These are phyloP conservation scores for Streptopelia turtur DNA, from an alignment of 2,797 vertebrate species.

Conservation along the genomic window DNA sequence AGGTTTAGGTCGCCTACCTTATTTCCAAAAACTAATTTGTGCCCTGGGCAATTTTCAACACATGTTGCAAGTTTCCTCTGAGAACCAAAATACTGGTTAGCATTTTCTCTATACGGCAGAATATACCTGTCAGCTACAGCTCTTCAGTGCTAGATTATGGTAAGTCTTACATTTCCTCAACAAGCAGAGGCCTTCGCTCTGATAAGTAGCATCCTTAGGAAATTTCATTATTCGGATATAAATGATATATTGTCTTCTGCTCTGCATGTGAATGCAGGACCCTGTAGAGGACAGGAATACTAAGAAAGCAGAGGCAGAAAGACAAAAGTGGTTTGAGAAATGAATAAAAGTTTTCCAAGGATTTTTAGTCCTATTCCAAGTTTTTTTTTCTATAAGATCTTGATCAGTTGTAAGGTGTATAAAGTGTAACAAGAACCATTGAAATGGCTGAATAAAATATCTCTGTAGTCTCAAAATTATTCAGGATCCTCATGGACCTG, in stretches of 20 bases:
- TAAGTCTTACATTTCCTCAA: background rate
- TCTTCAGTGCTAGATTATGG: background rate
- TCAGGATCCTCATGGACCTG: background rate
- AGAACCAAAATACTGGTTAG: background rate
- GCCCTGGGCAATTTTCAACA: background rate
- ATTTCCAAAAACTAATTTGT: background rate
- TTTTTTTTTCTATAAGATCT: background rate
- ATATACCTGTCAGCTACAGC: background rate
- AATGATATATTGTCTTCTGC: background rate
- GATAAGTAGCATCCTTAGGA: background rate
- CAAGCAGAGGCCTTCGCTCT: background rate
- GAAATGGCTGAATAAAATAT: background rate
- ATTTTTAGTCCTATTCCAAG: background rate
- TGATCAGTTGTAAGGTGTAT: background rate
- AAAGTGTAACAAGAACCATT: background rate
- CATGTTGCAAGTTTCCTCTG: background rate
- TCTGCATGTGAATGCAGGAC: background rate
- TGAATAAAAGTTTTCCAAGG: background rate
- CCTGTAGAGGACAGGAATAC: background rate
- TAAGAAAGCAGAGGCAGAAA: background rate
- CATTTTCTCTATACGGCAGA: background rate
- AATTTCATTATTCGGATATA: background rate
- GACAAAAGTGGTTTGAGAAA: background rate
- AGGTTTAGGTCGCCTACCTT: background rate
- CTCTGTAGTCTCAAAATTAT: background rate